Conservation (phyloP, 2,888 invertebrate genomes). For the Atethmia centrago region DNA sequence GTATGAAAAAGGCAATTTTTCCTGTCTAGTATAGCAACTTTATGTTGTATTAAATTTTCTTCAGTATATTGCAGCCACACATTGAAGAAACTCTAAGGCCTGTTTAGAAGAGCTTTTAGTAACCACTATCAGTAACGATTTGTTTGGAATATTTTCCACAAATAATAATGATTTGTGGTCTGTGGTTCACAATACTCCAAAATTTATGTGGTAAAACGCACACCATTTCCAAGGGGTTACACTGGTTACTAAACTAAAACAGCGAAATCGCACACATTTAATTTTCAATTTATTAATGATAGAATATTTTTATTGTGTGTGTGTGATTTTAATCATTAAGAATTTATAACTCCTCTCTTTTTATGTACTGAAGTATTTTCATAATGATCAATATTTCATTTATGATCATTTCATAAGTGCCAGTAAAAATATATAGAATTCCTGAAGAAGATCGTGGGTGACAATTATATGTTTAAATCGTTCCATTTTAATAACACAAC, state of each 20-base stretch:
- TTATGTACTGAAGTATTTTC: not conserved
- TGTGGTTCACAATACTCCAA: slow-evolving; percentile 8
- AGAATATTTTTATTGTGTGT: no score
- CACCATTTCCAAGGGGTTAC: not conserved
- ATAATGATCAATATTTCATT: no score
- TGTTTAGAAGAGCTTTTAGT: not conserved
- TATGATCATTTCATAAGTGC: not conserved
- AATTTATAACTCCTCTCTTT: not conserved
- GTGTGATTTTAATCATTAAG: not conserved
- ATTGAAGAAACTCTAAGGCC: not conserved
- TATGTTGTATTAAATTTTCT: not conserved
- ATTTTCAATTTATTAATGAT: not conserved
- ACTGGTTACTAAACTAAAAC: not conserved
- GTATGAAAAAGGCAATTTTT: not conserved
- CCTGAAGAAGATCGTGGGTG: not conserved
- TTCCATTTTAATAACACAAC: not conserved
- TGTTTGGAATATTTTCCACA: not conserved
- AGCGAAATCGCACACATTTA: not conserved
- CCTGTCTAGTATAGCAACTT: not conserved
- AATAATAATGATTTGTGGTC: slow-evolving; percentile 2
- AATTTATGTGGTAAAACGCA: not conserved
- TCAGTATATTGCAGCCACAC: not conserved
- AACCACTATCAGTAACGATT: not conserved
- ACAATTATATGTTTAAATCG: not conserved
- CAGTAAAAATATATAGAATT: not conserved